These are phyloP conservation scores for Polyploca ridens DNA, from an alignment of 2,888 invertebrate species.

Conservation along the genomic window DNA sequence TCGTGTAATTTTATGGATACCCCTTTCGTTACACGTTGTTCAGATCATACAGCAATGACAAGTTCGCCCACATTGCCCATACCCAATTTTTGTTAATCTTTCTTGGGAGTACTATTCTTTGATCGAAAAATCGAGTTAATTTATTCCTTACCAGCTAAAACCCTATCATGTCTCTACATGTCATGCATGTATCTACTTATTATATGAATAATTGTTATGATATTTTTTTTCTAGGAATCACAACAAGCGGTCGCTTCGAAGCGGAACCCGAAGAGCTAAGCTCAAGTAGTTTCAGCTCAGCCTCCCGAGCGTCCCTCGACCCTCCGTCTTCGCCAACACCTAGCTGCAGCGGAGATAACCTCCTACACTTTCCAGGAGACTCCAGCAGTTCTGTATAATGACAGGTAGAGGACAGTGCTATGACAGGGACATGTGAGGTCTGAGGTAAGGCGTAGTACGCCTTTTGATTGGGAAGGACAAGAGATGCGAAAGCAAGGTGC, in stretches of 20 bases:
- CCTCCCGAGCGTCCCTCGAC: conserved; percentile 90
- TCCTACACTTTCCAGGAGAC: conserved; percentile 92
- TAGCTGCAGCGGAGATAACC: conserved; percentile 89
- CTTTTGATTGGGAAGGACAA: background rate
- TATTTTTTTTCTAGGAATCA: conserved; percentile 48
- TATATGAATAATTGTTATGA: background rate
- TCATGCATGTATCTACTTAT: too few relatives aligned
- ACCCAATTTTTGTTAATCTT: too few relatives aligned
- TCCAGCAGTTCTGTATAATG: conserved; percentile 87
- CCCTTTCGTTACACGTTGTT: too few relatives aligned
- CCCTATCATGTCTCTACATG: too few relatives aligned
- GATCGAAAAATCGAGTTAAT: conserved; percentile 2
- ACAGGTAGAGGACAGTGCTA: background rate
- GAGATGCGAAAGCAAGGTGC: background rate
- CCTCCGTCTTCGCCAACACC: conserved; percentile 90
- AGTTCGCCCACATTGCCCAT: too few relatives aligned
- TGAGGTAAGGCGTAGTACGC: background rate
- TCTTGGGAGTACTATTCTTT: too few relatives aligned
- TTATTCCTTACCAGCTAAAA: background rate
- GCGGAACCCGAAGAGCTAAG: conserved; percentile 91
- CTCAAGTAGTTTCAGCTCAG: conserved; percentile 93
- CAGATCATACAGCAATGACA: too few relatives aligned
- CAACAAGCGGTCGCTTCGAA: conserved; percentile 84
- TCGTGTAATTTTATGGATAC: too few relatives aligned
- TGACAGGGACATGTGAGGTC: background rate